Evolutionary conservation across 2,888 invertebrate genomes (phyloP).

Genomic region (Scaptomyza polygonia): DNA sequence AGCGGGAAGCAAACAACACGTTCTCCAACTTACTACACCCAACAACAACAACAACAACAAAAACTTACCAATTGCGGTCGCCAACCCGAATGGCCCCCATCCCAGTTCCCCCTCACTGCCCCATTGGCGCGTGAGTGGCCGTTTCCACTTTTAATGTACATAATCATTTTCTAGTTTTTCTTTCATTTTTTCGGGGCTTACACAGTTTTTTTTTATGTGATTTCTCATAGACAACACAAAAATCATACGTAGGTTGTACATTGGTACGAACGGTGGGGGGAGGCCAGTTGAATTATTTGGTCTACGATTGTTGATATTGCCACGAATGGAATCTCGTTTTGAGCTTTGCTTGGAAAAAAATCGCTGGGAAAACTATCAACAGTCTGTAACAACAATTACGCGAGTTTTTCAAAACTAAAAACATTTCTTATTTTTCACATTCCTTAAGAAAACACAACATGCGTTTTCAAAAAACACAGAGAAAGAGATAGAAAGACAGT

Average conservation of each 20-base stretch:
- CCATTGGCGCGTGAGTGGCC: slow-evolving; percentile 69
- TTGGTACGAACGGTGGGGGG: slow-evolving; percentile 11
- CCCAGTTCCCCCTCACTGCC: slow-evolving; percentile 8
- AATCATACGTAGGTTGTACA: slow-evolving; percentile 1
- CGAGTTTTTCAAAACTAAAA: slow-evolving; percentile 31
- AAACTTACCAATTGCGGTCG: slow-evolving; percentile 63
- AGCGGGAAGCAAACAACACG: slow-evolving; percentile 78
- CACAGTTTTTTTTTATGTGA: slow-evolving; percentile 35
- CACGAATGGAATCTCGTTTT: slow-evolving; percentile 44
- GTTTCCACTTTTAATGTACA: slow-evolving; percentile 75
- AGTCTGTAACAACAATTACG: slow-evolving; percentile 43
- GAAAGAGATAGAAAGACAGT: slow-evolving; percentile 11
- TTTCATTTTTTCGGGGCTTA: slow-evolving; percentile 48
- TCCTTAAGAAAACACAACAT: slow-evolving; percentile 10
- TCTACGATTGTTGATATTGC: slow-evolving; percentile 25
- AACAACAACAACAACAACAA: slow-evolving; percentile 33
- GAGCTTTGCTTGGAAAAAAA: slow-evolving; percentile 14
- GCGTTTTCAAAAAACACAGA: slow-evolving; percentile 10
- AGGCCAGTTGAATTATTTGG: slow-evolving; percentile 22
- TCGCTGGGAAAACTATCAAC: slow-evolving; percentile 31
- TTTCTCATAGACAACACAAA: slow-evolving; percentile 31
- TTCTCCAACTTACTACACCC: slow-evolving; percentile 63
- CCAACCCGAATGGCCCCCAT: slow-evolving; percentile 46
- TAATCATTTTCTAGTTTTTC: slow-evolving; percentile 64
- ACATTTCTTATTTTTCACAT: slow-evolving; percentile 69